Evolutionary conservation across 2,888 invertebrate genomes (phyloP), one percentile per base, ranked within the genome.

Genomic region (Machimus rusticus): DNA sequence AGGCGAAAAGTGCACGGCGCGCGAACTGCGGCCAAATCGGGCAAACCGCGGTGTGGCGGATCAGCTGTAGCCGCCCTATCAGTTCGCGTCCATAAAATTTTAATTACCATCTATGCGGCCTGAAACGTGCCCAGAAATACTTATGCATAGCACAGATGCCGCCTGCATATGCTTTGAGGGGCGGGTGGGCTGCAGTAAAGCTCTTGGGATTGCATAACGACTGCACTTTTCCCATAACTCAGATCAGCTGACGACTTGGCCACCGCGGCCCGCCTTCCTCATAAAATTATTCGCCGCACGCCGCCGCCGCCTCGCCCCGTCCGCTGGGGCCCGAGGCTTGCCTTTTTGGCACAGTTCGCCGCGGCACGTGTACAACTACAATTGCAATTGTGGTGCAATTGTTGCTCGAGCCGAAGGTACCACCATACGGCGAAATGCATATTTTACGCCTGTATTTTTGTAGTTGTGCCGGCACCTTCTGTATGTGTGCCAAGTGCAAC

Each of bases 41-140:
- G 66, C 31, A 5, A 55, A 57, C n/a, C 19, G 82, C 76, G 14
- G 2, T 46, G 43, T 46, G 31, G 76, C 31, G 14, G 37, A 39
- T 37, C 82, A 82, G 28, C 34, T 82, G 57, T 57, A 55, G 57
- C 23, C 34, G 31, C 19, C 46, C 43, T n/a, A 81, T 28, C 28
- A 34, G 6, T 0, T 34, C 16, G 23, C 34, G 57, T 37, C 23
- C 82, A 82, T 82, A 82, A 82, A 82, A 28, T 82, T 82, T 82
- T 82, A 82, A 82, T 82, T 82, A 37, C 82, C 57, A n/a, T 9
- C 55, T 57, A 51, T 37, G 57, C 19, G 57, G 82, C 57, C 28
- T 19, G 39, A 39, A 82, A 82, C 82, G 37, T 57, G 57, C 55
- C 31, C 66, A 6, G 82, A 66, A 39, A 66, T 82, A 66, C 51